Evolutionary conservation across 2,888 invertebrate species (phyloP).

Genomic region (Lordiphosa fenestrarum): DNA sequence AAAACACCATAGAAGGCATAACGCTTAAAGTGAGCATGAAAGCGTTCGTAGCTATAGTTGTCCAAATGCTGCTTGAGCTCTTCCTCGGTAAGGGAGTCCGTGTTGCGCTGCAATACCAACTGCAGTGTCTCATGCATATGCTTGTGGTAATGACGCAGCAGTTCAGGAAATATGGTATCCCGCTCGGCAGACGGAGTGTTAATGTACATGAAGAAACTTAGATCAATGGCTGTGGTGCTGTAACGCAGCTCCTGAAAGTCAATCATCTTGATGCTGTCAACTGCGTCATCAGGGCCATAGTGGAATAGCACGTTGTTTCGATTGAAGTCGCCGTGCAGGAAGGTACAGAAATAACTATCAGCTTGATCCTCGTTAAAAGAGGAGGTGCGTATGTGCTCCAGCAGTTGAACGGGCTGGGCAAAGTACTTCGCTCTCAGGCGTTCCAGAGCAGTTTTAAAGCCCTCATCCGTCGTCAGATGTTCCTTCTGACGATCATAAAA

Average conservation of each 20-base stretch:
- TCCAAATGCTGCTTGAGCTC: slow-evolving; percentile 35
- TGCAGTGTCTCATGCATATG: slow-evolving; percentile 60
- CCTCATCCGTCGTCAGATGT: slow-evolving; percentile 18
- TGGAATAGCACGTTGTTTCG: slow-evolving; percentile 79
- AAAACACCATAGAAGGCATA: slow-evolving; percentile 78
- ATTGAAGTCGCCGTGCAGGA: slow-evolving; percentile 79
- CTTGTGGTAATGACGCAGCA: slow-evolving; percentile 70
- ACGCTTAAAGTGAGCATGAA: slow-evolving; percentile 74
- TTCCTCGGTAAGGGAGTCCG: slow-evolving; percentile 25
- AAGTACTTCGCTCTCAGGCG: slow-evolving; percentile 66
- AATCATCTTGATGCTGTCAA: slow-evolving; percentile 74
- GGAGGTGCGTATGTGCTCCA: slow-evolving; percentile 68
- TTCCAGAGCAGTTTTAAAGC: slow-evolving; percentile 45
- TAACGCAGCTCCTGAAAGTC: slow-evolving; percentile 79
- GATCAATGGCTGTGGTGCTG: slow-evolving; percentile 75
- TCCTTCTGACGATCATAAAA: slow-evolving; percentile 66
- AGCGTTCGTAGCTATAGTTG: slow-evolving; percentile 68
- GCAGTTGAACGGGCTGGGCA: slow-evolving; percentile 60
- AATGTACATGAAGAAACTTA: slow-evolving; percentile 78
- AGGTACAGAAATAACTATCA: slow-evolving; percentile 70
- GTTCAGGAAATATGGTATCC: slow-evolving; percentile 55
- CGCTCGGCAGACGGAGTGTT: slow-evolving; percentile 68
- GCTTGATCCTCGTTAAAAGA: slow-evolving; percentile 37
- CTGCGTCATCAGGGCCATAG: slow-evolving; percentile 47
- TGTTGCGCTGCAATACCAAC: slow-evolving; percentile 55